Base-by-base conservation (phyloP, 2,113 vertebrate genomes). In the Nycticebus coucang region DNA sequence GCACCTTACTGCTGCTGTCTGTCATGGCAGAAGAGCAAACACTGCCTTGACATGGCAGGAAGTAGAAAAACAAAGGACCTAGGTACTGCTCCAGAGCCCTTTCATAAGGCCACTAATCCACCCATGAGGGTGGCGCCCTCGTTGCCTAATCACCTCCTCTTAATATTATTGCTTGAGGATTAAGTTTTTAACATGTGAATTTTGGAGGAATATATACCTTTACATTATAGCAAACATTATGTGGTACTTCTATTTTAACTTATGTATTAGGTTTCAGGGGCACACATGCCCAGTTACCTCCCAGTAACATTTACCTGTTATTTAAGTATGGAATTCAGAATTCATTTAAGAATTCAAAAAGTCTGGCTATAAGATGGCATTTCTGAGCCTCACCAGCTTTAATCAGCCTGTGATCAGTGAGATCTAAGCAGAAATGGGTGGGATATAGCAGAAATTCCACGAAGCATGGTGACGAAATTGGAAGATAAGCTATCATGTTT, bases 251-350 rank as follows among this genome's bases (percentile, higher is more conserved):
- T 57, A 37, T 53, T 75, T n/a, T 50, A 75, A 8, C 3, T 50
- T 80, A 75, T 77, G 1, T 14, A 64, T 53, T 62, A 62, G 24
- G 5, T 75, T 85, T 37, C 45, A 85, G 22, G 4, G 28, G 33
- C 66, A 77, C 35, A 64, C 17, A n/a, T 82, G 12, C 10, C 7
- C 4, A 57, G 21, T 50, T 88, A 37, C 5, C 13, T 84, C 14
- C 6, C 28, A 81, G 24, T 53, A 72, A 55, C 53, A 24, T 69
- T 91, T 57, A 57, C 9, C 17, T 57, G 14, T 33, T 79, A 72
- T 10, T 93, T 89, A 82, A 86, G 95, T 89, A 83, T 10, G 92
- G 26, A 94, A n/a, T 74, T 33, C n/a, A 74, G 55, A 87, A 33
- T 45, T 89, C 68, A 69, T 35, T 87, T 87, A 90, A 50, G 13